A percentile compares a stretch with the other conserved stretches of the same genome.
Conservation (phyloP, 1,140 invertebrate genomes). For the Monomorium pharaonis region DNA sequence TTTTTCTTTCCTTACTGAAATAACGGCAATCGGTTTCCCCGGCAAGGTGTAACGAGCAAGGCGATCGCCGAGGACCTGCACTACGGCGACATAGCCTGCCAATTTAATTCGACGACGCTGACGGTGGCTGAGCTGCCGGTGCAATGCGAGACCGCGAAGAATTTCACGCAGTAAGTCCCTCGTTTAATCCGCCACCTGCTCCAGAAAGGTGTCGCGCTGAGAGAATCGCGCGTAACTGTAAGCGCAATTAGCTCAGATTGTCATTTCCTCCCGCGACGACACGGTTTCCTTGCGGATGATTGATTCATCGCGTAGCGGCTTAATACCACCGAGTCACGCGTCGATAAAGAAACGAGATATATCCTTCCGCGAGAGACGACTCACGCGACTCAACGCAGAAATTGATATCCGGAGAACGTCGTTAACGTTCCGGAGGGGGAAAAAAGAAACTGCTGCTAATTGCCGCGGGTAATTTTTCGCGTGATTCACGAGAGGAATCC, state of each 20-base stretch:
- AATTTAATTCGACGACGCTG: slow-evolving; percentile 89
- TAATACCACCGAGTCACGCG: slow-evolving; percentile 23
- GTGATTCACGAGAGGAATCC: not conserved
- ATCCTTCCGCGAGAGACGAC: not conserved
- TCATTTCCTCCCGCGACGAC: slow-evolving; percentile 30
- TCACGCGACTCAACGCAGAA: not conserved
- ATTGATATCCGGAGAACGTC: not conserved
- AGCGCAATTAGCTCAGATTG: slow-evolving; percentile 6
- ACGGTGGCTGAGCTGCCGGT: slow-evolving; percentile 87
- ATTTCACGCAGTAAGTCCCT: slow-evolving; percentile 86
- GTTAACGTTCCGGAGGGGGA: not conserved
- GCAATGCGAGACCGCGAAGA: slow-evolving; percentile 88
- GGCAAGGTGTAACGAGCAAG: slow-evolving; percentile 91
- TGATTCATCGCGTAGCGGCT: slow-evolving; percentile 14
- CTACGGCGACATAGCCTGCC: slow-evolving; percentile 95
- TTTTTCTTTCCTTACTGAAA: no score
- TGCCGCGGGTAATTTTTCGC: not conserved
- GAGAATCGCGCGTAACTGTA: slow-evolving; percentile 10
- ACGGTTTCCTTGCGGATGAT: slow-evolving; percentile 34
- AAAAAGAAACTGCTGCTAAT: not conserved
- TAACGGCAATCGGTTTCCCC: not conserved
- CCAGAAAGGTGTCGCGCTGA: not conserved
- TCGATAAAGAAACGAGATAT: slow-evolving; percentile 21
- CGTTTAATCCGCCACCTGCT: not conserved
- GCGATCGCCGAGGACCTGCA: slow-evolving; percentile 93